Evolutionary conservation across 1,140 invertebrate genomes (phyloP), one percentile per base, ranked within the genome.

Genomic region (Augochlora pura): DNA sequence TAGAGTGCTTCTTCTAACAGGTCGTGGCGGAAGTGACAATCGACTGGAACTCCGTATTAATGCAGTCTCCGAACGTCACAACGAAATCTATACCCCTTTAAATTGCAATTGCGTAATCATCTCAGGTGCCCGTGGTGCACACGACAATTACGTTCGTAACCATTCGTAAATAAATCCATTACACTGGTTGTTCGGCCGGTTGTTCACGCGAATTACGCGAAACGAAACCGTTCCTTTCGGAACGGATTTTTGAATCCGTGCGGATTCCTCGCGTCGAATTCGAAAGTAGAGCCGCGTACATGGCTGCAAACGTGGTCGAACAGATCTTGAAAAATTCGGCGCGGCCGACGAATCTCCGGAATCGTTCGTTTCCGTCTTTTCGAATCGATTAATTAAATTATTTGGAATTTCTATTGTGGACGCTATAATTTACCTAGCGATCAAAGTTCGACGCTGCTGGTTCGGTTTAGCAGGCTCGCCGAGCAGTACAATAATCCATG

Each of bases 91-190:
- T 62, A 66, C 66, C 64, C 62, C 54, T 60, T 82, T 73, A 77
- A 83, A 77, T 83, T 76, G 54, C 64, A 77, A 86, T 86, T 86
- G 86, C 81, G 73, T 83, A 86, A 86, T 72, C 80, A 52, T 59
- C 70, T 73, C 80, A 79, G 75, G 72, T 88, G 86, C 60, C 70
- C 38, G 65, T 69, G 68, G 66, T 23, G 60, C 65, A 66, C 68
- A 21, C 65, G 72, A 76, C 66, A 25, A 54, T 71, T 54, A 67
- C 70, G 57, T 49, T 39, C 63, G 57, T 59, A 75, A 64, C 39
- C 73, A 49, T 73, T 54, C 32, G 54, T 76, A 80, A 80, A 76
- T 76, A 76, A 75, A 79, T 79, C 68, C n/a, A 52, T 77, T 76
- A 76, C 6, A 8, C 32, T 60, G 14, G 32, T 21, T 38, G 46